Conservation (phyloP, 37 sponge, comb jelly and placozoan species). For the Eunapius fragilis region DNA sequence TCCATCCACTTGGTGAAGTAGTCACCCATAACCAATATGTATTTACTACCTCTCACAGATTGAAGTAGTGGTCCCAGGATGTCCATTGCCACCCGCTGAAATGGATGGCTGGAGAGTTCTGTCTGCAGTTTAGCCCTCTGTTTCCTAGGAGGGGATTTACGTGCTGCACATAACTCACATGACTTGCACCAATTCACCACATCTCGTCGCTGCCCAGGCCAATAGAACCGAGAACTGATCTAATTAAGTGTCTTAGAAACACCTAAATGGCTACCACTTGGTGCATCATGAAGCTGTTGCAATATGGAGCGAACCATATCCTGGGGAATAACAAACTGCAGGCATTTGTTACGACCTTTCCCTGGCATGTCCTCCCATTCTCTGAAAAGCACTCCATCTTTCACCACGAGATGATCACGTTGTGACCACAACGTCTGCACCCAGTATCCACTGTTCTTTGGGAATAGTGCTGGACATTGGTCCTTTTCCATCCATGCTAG, state of each 20-base stretch:
- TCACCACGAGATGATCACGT: not conserved
- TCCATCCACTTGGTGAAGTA: no score
- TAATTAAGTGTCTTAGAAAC: slow-evolving; percentile 1
- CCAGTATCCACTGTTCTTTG: no score
- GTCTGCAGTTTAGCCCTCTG: not conserved
- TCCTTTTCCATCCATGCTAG: not conserved
- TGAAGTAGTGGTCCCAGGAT: not conserved
- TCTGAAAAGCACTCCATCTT: not conserved
- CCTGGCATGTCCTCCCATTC: not conserved
- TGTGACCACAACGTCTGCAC: not conserved
- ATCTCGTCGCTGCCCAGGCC: not conserved
- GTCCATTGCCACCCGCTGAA: slow-evolving; percentile 7
- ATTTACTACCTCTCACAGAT: not conserved
- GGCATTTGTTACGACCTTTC: not conserved
- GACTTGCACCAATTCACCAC: not conserved
- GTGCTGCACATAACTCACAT: not conserved
- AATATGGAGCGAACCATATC: not conserved
- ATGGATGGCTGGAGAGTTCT: not conserved
- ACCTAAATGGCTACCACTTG: no score
- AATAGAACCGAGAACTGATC: slow-evolving; percentile 1
- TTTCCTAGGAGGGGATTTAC: not conserved
- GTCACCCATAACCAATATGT: not conserved
- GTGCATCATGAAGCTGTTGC: not conserved
- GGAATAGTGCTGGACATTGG: no score
- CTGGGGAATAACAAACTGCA: not conserved